Conservation (phyloP, 1,140 invertebrate genomes). For the Carcinoscorpius rotundicauda region DNA sequence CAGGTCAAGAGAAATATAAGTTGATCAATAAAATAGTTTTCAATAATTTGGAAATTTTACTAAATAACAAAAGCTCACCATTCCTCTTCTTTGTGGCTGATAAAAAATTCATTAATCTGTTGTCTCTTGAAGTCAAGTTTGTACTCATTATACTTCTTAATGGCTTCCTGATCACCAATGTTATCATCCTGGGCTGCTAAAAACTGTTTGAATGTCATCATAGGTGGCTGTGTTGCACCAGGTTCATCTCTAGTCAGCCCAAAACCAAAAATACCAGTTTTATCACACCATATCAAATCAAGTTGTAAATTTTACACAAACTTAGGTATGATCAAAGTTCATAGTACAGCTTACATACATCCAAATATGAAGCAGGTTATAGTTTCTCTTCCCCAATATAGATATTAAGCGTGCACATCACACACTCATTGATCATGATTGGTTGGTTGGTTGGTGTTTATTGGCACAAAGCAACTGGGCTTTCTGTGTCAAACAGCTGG, state of each 20-base stretch:
- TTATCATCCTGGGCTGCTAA: conserved; percentile 91
- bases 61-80: conserved; percentile 55
- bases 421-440: no score
- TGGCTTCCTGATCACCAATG: conserved; percentile 92
- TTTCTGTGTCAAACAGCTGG: no score
- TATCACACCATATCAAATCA: background rate
- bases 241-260: conserved; percentile 18
- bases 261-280: conserved; percentile 11
- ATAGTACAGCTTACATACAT: conserved; percentile 3
- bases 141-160: conserved; percentile 96
- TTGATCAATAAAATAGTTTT: no score
- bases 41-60: no score
- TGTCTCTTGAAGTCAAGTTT: conserved; percentile 92
- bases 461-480: no score
- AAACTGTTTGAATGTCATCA: conserved; percentile 97
- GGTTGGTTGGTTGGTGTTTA: no score
- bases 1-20: no score
- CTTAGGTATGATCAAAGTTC: background rate
- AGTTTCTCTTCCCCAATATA: background rate
- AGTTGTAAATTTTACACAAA: background rate
- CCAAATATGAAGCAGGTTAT: conserved; percentile 2
- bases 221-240: conserved; percentile 58
- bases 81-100: conserved; percentile 98
- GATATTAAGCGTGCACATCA: no score
- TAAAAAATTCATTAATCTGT: conserved; percentile 97